These are phyloP conservation scores for Maniola jurtina DNA, from an alignment of 1,140 invertebrate species.

Conservation along the genomic window DNA sequence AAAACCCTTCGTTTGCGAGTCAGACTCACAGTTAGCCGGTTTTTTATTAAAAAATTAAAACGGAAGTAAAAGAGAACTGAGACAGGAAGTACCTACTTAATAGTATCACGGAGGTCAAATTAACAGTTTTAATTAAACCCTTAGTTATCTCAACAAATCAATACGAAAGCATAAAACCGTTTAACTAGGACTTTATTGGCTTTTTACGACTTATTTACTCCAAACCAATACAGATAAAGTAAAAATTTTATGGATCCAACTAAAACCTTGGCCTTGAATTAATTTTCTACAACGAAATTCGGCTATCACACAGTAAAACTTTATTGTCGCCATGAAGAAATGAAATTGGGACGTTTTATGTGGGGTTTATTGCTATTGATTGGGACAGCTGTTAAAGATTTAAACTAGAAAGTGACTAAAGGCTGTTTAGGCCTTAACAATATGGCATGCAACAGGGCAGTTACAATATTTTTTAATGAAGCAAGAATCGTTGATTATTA, in stretches of 20 bases:
- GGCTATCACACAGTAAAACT: constrained; percentile 16
- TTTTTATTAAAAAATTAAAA: too few species aligned
- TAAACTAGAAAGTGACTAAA: background rate
- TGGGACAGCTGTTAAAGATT: constrained; percentile 8
- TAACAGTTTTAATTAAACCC: background rate
- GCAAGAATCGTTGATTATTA: too few species aligned
- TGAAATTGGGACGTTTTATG: constrained; percentile 6
- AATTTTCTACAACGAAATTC: constrained; percentile 13
- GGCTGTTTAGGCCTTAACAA: background rate
- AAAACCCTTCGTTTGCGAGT: too few species aligned
- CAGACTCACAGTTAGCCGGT: too few species aligned
- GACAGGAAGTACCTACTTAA: too few species aligned
- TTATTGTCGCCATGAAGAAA: constrained; percentile 11
- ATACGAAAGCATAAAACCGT: constrained; percentile 7
- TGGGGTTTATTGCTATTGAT: constrained; percentile 3
- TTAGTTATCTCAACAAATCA: constrained; percentile 12
- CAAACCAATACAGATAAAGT: constrained; percentile 29
- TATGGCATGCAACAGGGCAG: too few species aligned
- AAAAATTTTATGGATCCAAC: constrained; percentile 32
- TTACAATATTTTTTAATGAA: too few species aligned
- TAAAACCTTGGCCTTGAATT: constrained; percentile 24
- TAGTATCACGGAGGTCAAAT: background rate
- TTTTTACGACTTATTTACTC: constrained; percentile 30
- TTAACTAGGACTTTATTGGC: constrained; percentile 19
- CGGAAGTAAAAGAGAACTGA: too few species aligned